Conservation (phyloP, 2,113 vertebrate genomes). For the Esox niger region DNA sequence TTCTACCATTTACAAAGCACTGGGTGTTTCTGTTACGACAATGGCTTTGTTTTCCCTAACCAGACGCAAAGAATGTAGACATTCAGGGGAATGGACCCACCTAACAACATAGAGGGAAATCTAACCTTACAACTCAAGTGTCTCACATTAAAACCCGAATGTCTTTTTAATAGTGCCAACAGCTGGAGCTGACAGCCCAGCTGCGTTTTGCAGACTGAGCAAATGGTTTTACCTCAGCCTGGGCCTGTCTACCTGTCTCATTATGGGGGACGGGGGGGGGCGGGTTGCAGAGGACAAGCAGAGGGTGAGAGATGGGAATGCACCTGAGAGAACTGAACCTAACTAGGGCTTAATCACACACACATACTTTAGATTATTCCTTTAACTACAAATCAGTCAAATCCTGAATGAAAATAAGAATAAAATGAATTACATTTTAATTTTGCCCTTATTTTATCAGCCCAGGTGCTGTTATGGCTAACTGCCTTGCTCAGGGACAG, state of each 20-base stretch:
- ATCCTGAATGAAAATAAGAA: no score
- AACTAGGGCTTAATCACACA: no score
- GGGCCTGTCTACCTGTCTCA: constrained; percentile 48
- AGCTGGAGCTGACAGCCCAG: constrained; percentile 64
- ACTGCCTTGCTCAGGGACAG: no score
- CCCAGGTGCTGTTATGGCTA: no score
- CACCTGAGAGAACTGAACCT: no score
- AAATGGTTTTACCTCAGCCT: constrained; percentile 46
- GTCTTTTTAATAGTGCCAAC: constrained; percentile 71
- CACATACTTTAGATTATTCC: no score
- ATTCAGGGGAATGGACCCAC: constrained; percentile 12
- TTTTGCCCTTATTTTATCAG: no score
- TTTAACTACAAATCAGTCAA: no score
- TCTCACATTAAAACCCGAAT: constrained; percentile 64
- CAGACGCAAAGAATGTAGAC: constrained; percentile 33
- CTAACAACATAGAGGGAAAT: constrained; percentile 28
- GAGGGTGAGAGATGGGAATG: not conserved
- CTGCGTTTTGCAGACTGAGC: constrained; percentile 61
- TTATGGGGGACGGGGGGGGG: constrained; percentile 39
- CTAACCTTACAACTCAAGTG: constrained; percentile 40
- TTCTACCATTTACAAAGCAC: constrained; percentile 27
- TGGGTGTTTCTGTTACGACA: constrained; percentile 51
- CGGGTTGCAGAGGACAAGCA: not conserved
- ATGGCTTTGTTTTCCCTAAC: constrained; percentile 43
- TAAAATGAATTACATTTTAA: no score